These are phyloP conservation scores for Montipora cactus DNA, from an alignment of 64 coral and sea anemone genomes.

Conservation along the genomic window DNA sequence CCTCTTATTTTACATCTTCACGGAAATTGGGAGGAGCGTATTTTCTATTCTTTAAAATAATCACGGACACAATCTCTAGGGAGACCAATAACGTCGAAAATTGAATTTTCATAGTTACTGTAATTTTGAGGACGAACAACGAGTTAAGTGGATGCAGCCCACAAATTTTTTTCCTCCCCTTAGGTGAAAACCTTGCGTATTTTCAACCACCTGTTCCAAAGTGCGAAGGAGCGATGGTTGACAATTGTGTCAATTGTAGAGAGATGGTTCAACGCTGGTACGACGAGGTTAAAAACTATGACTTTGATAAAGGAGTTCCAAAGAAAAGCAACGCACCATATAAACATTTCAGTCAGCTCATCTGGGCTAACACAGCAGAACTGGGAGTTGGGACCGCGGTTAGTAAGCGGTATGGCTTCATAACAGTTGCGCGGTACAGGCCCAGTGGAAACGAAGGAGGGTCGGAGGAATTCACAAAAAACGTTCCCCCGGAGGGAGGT, in stretches of 20 bases:
- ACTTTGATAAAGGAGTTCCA: constrained; percentile 75
- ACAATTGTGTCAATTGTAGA: constrained; percentile 83
- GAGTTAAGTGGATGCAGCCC: too few species aligned
- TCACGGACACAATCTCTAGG: too few species aligned
- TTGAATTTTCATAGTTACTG: too few species aligned
- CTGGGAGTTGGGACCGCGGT: constrained; percentile 88
- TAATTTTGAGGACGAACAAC: too few species aligned
- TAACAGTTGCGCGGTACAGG: constrained; percentile 87
- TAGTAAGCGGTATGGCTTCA: constrained; percentile 89
- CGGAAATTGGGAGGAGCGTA: too few species aligned
- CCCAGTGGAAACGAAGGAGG: constrained; percentile 79
- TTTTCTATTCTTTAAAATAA: too few species aligned
- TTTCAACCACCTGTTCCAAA: constrained; percentile 89
- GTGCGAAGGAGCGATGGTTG: constrained; percentile 80
- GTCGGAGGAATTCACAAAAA: constrained; percentile 59
- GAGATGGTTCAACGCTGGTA: constrained; percentile 96
- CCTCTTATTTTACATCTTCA: too few species aligned
- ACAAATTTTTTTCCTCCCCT: background rate
- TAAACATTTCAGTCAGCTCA: constrained; percentile 90
- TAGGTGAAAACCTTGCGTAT: constrained; percentile 92
- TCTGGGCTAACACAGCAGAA: constrained; percentile 88
- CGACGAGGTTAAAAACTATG: constrained; percentile 81
- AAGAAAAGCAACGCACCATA: constrained; percentile 30
- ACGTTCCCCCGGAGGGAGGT: constrained; percentile 94
- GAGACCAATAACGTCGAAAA: too few species aligned